These are phyloP conservation scores for Patagioenas fasciata DNA, from an alignment of 2,113 vertebrate genomes.

Conservation along the genomic window DNA sequence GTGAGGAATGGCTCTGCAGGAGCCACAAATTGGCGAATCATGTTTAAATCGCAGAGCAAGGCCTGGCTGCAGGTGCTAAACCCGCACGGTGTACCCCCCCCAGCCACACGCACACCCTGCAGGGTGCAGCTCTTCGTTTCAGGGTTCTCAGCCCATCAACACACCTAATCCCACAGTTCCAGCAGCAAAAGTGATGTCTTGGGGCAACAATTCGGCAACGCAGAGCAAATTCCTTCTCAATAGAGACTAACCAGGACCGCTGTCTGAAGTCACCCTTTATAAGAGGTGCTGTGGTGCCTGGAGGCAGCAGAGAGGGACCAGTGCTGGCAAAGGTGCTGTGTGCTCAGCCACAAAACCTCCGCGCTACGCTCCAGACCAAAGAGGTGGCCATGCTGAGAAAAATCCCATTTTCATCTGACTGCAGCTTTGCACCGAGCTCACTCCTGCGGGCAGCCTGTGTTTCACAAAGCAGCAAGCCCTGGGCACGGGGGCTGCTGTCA, in stretches of 20 bases:
- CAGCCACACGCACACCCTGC: accelerated
- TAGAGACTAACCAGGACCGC: neutral
- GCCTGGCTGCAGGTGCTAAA: neutral
- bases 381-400: neutral
- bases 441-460: neutral
- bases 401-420: neutral
- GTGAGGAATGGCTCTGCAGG: accelerated
- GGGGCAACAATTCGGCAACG: neutral
- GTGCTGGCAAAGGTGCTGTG: neutral
- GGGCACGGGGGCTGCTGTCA: neutral
- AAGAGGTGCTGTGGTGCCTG: neutral
- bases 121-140: neutral
- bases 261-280: neutral
- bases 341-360: neutral
- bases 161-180: neutral
- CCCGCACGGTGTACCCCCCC: accelerated
- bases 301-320: neutral
- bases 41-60: neutral
- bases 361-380: accelerated
- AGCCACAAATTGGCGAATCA: neutral
- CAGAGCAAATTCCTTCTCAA: neutral
- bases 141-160: neutral
- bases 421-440: neutral
- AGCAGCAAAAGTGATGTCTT: neutral
- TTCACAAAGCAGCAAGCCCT: neutral